Evolutionary conservation across 2,888 invertebrate genomes (phyloP).

Genomic region (Teleogryllus oceanicus): DNA sequence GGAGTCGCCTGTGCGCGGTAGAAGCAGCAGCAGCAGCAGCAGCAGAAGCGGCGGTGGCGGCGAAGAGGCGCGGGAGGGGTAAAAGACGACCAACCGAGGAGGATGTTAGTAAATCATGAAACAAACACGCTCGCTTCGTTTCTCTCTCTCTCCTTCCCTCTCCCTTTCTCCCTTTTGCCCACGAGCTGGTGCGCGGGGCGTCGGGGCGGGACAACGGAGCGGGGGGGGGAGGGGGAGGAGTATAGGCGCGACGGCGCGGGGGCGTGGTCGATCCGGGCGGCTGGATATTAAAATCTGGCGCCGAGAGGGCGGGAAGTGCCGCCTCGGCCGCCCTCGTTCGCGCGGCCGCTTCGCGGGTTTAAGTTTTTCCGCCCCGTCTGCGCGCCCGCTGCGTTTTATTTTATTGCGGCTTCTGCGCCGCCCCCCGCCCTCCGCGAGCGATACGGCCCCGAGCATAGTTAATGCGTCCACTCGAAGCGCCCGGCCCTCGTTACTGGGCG

Average conservation of each 20-base stretch:
- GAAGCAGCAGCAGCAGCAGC: no score
- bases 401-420: conserved; percentile 26
- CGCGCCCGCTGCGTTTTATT: conserved; percentile 22
- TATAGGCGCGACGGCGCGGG: no score
- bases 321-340: background rate
- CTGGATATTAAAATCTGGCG: conserved; percentile 35
- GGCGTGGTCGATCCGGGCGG: background rate
- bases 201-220: no score
- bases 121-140: background rate
- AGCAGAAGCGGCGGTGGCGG: no score
- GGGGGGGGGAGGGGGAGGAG: no score
- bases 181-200: no score
- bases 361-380: background rate
- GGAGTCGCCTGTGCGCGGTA: no score
- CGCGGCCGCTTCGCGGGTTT: no score
- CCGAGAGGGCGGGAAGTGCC: conserved; percentile 24
- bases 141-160: background rate
- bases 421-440: background rate
- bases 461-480: no score
- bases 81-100: conserved; percentile 11
- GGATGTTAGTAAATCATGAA: conserved; percentile 18
- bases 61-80: background rate
- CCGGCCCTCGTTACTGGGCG: no score
- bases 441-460: no score
- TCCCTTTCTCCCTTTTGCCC: background rate